These are phyloP conservation scores for Acromyrmex echinatior DNA, from an alignment of 1,140 invertebrate species.

Conservation along the genomic window DNA sequence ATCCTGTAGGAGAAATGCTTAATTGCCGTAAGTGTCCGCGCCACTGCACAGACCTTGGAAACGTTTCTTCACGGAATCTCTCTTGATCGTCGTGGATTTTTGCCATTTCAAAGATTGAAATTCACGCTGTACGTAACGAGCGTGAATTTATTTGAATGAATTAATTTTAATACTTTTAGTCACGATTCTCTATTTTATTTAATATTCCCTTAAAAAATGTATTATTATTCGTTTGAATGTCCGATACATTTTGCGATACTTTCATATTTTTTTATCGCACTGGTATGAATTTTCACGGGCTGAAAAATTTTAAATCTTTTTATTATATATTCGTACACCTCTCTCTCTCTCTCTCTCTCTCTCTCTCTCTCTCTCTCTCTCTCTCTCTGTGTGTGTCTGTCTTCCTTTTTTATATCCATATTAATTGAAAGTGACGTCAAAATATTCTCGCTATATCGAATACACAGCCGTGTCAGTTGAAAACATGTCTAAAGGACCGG, in stretches of 20 bases:
- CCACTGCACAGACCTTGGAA: slow-evolving; percentile 59
- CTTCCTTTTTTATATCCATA: slow-evolving; percentile 26
- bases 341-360: neutral
- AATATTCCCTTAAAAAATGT: slow-evolving; percentile 24
- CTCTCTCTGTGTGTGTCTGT: neutral
- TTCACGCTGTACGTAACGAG: neutral
- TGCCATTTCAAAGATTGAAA: slow-evolving; percentile 12
- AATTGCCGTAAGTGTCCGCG: slow-evolving; percentile 74
- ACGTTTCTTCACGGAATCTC: slow-evolving; percentile 44
- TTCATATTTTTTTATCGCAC: slow-evolving; percentile 26
- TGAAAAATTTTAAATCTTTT: slow-evolving; percentile 32
- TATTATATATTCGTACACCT: slow-evolving; percentile 14
- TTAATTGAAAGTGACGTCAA: slow-evolving; percentile 44
- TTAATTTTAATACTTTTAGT: slow-evolving; percentile 13
- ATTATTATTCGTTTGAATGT: slow-evolving; percentile 44
- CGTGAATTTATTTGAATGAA: slow-evolving; percentile 11
- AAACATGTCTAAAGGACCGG: slow-evolving; percentile 3
- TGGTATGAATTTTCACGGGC: slow-evolving; percentile 18
- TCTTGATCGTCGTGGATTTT: slow-evolving; percentile 40
- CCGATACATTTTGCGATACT: slow-evolving; percentile 20
- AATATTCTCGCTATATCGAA: slow-evolving; percentile 37
- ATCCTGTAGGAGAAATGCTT: slow-evolving; percentile 72
- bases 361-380: neutral
- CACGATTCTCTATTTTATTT: slow-evolving; percentile 3
- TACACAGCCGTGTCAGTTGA: slow-evolving; percentile 27